Evolutionary conservation across 1,140 invertebrate genomes (phyloP), one percentile per base, ranked within the genome.

Genomic region (Drosophila virilis): DNA sequence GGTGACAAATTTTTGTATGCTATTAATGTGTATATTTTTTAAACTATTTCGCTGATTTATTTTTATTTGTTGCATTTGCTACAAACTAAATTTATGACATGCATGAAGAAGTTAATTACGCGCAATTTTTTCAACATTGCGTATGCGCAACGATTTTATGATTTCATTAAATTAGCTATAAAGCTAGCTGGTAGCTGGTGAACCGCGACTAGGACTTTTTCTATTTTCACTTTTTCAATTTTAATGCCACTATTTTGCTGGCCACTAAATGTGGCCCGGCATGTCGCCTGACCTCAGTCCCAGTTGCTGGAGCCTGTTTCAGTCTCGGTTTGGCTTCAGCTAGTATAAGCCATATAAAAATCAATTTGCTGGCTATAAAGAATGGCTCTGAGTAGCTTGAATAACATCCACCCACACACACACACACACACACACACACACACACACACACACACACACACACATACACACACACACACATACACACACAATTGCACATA

Each of bases 341-440:
- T 65, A 72, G 66, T 68, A 62, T 77, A 72, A 70, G 80, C 77
- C 80, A 66, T 74, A 75, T 74, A 46, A 78, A 84, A 85, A 85
- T 85, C 81, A 85, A 85, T 85, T 85, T 85, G 70, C 59, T 67
- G 58, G 61, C 64, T 65, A 74, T 66, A 71, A 69, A 68, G 65
- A 80, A 74, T 59, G 54, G 55, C 55, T 55, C 57, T 43, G 13
- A 46, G 51, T 55, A 38, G 45, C 54, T 60, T 48, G 37, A 52
- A 59, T 65, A 60, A 32, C 37, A 17, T 58, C 22, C 15, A 15
- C 32, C 35, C 38, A 37, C 4, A 10, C n/a, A 52, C 38, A 45
- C 37, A 42, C 74, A 50, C n/a, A 38, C 22, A 35, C 48, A 54
- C n/a, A 17, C 38, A 50, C 28, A 33, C 50, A 55, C 8, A 45